Evolutionary conservation across 2,888 invertebrate species (phyloP).

Genomic region (Pecten maximus): DNA sequence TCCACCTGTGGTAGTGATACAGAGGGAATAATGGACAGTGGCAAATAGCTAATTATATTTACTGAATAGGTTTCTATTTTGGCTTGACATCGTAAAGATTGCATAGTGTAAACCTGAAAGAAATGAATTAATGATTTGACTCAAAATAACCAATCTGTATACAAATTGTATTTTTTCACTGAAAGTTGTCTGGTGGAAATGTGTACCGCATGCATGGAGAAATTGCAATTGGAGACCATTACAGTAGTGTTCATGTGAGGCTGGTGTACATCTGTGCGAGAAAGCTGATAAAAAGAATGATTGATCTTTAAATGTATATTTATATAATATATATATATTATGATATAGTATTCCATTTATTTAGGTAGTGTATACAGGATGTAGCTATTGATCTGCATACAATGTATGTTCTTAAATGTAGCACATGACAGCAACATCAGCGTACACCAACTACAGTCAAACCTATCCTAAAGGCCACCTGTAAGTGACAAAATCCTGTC

Average conservation of each 20-base stretch:
- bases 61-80: background rate
- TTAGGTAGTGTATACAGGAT: background rate
- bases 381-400: background rate
- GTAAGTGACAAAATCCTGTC: no score
- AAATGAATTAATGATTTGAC: background rate
- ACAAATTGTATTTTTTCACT: background rate
- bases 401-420: no score
- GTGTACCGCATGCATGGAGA: background rate
- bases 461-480: no score
- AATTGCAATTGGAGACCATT: background rate
- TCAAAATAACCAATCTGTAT: background rate
- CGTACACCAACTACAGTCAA: no score
- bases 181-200: background rate
- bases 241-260: background rate
- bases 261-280: background rate
- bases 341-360: background rate
- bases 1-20: background rate
- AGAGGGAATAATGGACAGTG: background rate
- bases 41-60: background rate
- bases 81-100: background rate
- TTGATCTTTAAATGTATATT: background rate
- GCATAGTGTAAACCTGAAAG: background rate
- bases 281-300: no score
- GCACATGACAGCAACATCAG: no score
- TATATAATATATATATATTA: background rate